Evolutionary conservation across 1,140 invertebrate species (phyloP).

Genomic region (Drosophila seguyi): DNA sequence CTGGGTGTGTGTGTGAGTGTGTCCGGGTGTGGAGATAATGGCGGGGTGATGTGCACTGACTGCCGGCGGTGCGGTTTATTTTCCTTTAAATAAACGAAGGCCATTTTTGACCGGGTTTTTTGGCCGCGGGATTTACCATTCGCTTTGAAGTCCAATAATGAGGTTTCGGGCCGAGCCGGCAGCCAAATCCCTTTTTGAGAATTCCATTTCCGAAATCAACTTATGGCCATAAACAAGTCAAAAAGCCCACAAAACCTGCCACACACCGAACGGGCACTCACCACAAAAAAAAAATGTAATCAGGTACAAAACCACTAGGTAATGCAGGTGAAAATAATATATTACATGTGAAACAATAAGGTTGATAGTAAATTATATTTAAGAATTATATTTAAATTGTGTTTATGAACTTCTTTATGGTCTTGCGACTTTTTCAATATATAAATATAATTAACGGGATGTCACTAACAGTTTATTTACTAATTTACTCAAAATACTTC

Average conservation of each 20-base stretch:
- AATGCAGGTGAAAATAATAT: conserved; percentile 7
- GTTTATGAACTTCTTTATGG: too few species aligned
- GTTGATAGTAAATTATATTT: background rate
- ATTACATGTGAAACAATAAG: background rate
- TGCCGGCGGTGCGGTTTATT: conserved; percentile 18
- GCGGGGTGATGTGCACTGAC: conserved; percentile 1
- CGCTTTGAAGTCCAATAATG: conserved; percentile 41
- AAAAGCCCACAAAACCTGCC: conserved; percentile 58
- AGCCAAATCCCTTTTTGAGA: conserved; percentile 58
- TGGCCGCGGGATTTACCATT: conserved; percentile 45
- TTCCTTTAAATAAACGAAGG: conserved; percentile 41
- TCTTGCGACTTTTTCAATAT: background rate
- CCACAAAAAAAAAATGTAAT: background rate
- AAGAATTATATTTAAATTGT: background rate
- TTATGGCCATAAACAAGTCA: conserved; percentile 79
- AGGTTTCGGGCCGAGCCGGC: conserved; percentile 31
- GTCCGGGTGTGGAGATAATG: conserved; percentile 17
- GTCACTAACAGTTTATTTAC: background rate
- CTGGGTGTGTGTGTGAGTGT: too few species aligned
- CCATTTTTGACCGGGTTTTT: conserved; percentile 44
- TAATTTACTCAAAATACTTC: too few species aligned
- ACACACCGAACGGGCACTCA: conserved; percentile 37
- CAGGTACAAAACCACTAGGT: background rate
- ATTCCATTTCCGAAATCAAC: conserved; percentile 77
- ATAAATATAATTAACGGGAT: too few species aligned